A percentile compares a stretch with the other conserved stretches of the same genome.
Evolutionary conservation across 2,797 vertebrate species (phyloP).

Genomic region (Muraenolepis orangiensis): DNA sequence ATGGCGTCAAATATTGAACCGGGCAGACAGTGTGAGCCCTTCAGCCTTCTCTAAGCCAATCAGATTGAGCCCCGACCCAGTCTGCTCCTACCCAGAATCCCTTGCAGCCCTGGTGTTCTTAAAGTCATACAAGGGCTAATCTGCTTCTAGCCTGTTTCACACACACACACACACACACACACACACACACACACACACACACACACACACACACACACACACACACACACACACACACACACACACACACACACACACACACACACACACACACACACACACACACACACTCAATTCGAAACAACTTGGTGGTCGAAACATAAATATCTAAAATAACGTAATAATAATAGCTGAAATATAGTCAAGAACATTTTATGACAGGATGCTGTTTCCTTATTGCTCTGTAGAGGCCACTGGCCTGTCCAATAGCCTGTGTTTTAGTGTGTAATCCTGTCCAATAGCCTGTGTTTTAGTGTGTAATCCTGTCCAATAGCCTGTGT

Average conservation of each 20-base stretch:
- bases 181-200: too few species aligned
- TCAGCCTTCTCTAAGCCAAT: not conserved
- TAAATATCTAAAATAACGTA: too few species aligned
- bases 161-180: too few species aligned
- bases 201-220: not conserved
- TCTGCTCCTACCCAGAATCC: not conserved
- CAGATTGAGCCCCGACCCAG: not conserved
- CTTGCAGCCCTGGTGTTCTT: not conserved
- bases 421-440: not conserved
- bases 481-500: not conserved
- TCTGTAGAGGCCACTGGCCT: not conserved
- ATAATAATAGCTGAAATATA: too few species aligned
- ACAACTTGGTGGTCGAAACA: not conserved
- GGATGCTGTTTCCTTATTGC: not conserved
- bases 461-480: not conserved
- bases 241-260: slow-evolving; percentile 8
- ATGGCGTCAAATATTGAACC: not conserved
- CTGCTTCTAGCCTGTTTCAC: not conserved
- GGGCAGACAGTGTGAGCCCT: not conserved
- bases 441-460: not conserved
- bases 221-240: slow-evolving; percentile 13
- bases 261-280: not conserved
- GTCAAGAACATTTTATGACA: not conserved
- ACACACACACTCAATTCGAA: not conserved
- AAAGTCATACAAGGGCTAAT: not conserved